Conservation (phyloP, 2,113 vertebrate species). For the Hylia prasina region DNA sequence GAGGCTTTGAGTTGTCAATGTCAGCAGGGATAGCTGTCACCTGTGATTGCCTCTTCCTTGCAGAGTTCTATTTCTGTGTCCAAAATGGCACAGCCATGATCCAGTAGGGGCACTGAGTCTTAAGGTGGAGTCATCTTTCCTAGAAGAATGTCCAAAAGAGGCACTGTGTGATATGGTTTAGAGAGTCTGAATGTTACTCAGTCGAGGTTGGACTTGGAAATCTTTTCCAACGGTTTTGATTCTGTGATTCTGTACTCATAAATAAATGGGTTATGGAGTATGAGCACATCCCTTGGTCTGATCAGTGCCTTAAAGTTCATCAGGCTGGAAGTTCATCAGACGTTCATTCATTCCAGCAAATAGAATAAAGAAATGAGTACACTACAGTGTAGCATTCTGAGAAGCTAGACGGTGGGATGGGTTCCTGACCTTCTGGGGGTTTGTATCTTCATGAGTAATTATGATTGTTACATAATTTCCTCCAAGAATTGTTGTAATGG, state of each 20-base stretch:
- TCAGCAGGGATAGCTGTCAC: background rate
- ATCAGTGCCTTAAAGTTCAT: background rate
- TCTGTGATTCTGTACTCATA: background rate
- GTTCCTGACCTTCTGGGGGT: background rate
- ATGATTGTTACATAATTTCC: background rate
- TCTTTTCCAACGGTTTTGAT: background rate
- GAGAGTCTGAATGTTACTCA: background rate
- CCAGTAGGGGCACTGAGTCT: background rate
- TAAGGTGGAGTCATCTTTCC: background rate
- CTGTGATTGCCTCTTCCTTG: background rate
- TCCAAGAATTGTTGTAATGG: background rate
- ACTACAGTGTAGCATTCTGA: background rate
- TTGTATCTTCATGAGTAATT: accelerated
- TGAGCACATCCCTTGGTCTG: background rate
- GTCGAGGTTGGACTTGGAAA: background rate
- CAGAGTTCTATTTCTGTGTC: background rate
- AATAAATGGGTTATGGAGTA: background rate
- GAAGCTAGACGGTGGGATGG: accelerated
- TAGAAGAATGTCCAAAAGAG: background rate
- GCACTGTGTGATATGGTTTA: background rate
- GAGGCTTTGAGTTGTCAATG: background rate
- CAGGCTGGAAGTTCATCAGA: background rate
- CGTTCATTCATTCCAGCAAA: background rate
- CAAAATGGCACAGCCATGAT: background rate
- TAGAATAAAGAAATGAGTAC: background rate